Base-by-base conservation (phyloP, 1,140 invertebrate species). In the Rhizoglyphus robini region DNA sequence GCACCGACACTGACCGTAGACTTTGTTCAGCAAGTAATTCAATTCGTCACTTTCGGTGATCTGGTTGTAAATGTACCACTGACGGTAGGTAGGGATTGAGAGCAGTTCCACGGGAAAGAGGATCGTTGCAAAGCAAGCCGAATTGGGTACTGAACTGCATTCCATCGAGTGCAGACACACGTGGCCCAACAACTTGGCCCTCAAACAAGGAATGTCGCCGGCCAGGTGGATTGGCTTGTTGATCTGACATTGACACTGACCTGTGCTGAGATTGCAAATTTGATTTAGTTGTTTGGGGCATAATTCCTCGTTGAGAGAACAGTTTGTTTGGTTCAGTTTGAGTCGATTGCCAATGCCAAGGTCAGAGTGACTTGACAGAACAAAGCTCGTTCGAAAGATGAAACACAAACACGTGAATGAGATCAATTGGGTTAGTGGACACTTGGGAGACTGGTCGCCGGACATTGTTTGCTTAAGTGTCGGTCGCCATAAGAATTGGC, bases 1-100 rank as follows among this genome's bases (percentile, higher is more conserved):
- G 27, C 58, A 60, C 1, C 58, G 1, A 60, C 58, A 60, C 2
- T 29, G 27, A 1, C 58, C 58, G 29, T 60, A 60, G 13, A 60
- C 15, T 46, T 60, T 60, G 30, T 60, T 60, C 2, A 60, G 30
- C 58, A 60, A 27, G 29, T 60, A 60, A 27, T 32, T 60, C 58
- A 60, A n/a, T n/a, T 60, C 58, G 3, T 46, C 48, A 51, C n/a
- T 27, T 18, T 60, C 29, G 18, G 15, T 15, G 36, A 60, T 60
- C 29, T 60, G 15, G 36, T 27, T 60, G 15, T 60, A 60, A 32
- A 60, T 29, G 27, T 29, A 60, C 58, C 58, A 60, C 29, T 60
- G 58, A 34, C 27, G 15, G 15, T 29, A 46, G 4, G 32, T 29
- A 2, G 58, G 58, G 13, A 29, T 27, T 30, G 15, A 23, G 2